A percentile compares a stretch with the other conserved stretches of the same genome.
Evolutionary conservation across 2,797 vertebrate genomes (phyloP).

Genomic region (Danio tinwini): DNA sequence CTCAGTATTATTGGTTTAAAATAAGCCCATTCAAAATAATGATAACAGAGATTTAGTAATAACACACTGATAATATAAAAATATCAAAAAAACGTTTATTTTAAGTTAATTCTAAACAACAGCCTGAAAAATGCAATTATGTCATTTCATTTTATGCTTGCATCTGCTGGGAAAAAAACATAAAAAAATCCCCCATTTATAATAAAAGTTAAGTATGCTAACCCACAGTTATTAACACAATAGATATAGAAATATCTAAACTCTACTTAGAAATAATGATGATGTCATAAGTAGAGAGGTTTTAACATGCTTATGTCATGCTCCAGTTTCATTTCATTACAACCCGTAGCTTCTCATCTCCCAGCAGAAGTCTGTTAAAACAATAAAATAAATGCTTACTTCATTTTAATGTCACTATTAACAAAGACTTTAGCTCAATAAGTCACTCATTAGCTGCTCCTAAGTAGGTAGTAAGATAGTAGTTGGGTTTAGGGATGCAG

Average conservation of each 20-base stretch:
- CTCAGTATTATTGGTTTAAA: too few relatives aligned
- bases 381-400: neutral
- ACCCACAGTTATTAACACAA: neutral
- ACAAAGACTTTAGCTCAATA: too few relatives aligned
- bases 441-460: too few relatives aligned
- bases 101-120: neutral
- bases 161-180: slow-evolving; percentile 9
- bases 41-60: too few relatives aligned
- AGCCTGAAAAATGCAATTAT: neutral
- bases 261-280: neutral
- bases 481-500: too few relatives aligned
- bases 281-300: neutral
- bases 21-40: too few relatives aligned
- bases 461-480: too few relatives aligned
- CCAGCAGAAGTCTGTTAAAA: slow-evolving; percentile 73
- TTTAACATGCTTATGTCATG: slow-evolving; percentile 10
- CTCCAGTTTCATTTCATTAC: slow-evolving; percentile 65
- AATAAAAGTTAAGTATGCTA: neutral
- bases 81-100: neutral
- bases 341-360: slow-evolving; percentile 72
- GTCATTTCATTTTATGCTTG: neutral
- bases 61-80: neutral
- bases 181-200: neutral
- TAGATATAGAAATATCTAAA: neutral
- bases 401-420: too few relatives aligned